These are phyloP conservation scores for Thalpophila matura DNA, from an alignment of 2,888 invertebrate genomes.

Conservation along the genomic window DNA sequence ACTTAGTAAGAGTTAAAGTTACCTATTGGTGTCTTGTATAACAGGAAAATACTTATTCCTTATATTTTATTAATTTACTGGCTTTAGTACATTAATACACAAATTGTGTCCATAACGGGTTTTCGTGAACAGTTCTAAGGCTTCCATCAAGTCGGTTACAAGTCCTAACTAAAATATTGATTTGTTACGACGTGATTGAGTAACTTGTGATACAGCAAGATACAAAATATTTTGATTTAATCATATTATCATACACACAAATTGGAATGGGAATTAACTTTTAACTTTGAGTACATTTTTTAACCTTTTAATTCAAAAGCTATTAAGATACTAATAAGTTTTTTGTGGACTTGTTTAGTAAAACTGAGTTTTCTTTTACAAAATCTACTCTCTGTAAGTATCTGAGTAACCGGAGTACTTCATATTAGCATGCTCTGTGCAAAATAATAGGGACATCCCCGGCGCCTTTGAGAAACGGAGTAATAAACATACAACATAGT, in stretches of 20 bases:
- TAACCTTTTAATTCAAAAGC: background rate
- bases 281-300: no score
- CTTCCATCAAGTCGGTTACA: conserved; percentile 20
- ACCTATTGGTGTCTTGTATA: background rate
- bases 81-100: conserved; percentile 17
- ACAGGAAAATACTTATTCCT: background rate
- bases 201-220: background rate
- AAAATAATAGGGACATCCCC: conserved; percentile 42
- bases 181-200: conserved; percentile 1
- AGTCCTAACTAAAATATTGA: conserved; percentile 13
- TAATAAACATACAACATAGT: conserved; percentile 46
- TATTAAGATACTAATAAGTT: background rate
- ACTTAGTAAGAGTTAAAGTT: background rate
- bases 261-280: no score
- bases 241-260: no score
- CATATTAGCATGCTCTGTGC: conserved; percentile 20
- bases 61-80: conserved; percentile 19
- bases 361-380: background rate
- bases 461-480: conserved; percentile 26
- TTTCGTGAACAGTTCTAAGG: conserved; percentile 11
- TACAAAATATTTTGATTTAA: no score
- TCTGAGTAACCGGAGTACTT: conserved; percentile 28
- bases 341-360: no score
- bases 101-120: conserved; percentile 29
- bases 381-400: conserved; percentile 1